Percentiles rank a stretch among this genome's conserved stretches.
Evolutionary conservation across 1,140 invertebrate genomes (phyloP).

Genomic region (Dryas iulia): DNA sequence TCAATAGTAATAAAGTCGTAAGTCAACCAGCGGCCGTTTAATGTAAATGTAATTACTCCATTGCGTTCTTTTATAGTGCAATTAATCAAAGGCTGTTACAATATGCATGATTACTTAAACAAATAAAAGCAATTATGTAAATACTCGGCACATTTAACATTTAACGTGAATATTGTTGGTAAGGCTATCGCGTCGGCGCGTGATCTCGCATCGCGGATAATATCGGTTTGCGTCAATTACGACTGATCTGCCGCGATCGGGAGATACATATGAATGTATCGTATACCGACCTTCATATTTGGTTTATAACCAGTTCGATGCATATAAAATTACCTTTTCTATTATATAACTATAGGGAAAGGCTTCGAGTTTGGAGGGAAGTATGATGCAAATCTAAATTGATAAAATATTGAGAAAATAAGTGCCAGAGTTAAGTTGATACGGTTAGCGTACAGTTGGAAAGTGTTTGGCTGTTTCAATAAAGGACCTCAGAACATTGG

Average conservation of each 20-base stretch:
- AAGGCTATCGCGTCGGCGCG: constrained; percentile 63
- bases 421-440: too few species aligned
- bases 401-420: too few species aligned
- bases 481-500: too few species aligned
- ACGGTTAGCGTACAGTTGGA: too few species aligned
- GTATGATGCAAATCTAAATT: too few species aligned
- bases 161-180: constrained; percentile 63
- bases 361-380: too few species aligned
- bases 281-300: constrained; percentile 63
- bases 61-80: constrained; percentile 41
- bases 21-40: constrained; percentile 37
- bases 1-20: constrained; percentile 38
- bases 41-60: constrained; percentile 42
- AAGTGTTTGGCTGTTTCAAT: too few species aligned
- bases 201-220: constrained; percentile 72
- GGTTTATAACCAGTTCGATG: constrained; percentile 37
- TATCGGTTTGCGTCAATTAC: constrained; percentile 77
- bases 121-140: constrained; percentile 63
- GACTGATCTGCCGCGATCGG: constrained; percentile 59
- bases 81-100: constrained; percentile 42
- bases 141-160: constrained; percentile 60
- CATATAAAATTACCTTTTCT: constrained; percentile 22
- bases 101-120: constrained; percentile 42
- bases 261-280: constrained; percentile 72
- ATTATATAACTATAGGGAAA: too few species aligned